Percentiles rank a stretch among this genome's conserved stretches.
Conservation (phyloP, 2,888 invertebrate genomes). For the Alcis repandata region DNA sequence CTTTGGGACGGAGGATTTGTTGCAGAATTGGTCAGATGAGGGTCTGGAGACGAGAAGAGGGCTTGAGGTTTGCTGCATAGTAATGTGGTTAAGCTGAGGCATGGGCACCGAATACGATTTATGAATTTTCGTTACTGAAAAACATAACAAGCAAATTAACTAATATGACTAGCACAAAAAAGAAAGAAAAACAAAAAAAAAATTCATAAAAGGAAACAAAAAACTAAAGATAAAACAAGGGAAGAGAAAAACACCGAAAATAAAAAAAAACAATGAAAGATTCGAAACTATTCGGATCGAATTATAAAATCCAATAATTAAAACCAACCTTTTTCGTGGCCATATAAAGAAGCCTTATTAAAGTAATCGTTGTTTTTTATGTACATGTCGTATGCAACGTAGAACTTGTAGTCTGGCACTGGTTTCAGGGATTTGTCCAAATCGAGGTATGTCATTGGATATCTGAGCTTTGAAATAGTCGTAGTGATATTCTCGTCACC, state of each 20-base stretch:
- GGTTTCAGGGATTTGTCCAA: neutral
- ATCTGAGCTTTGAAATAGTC: slow-evolving; percentile 4
- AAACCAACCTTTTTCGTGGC: neutral
- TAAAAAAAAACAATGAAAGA: too few species aligned
- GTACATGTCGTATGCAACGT: slow-evolving; percentile 3
- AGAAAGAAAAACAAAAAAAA: too few species aligned
- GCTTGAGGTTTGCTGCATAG: slow-evolving; percentile 91
- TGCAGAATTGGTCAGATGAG: slow-evolving; percentile 67
- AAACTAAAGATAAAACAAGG: too few species aligned
- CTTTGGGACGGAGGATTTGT: slow-evolving; percentile 51
- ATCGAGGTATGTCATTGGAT: neutral
- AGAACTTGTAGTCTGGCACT: slow-evolving; percentile 1
- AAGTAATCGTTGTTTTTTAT: neutral
- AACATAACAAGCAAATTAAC: neutral
- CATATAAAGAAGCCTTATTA: neutral
- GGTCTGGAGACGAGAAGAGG: slow-evolving; percentile 90
- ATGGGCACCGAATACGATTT: slow-evolving; percentile 69
- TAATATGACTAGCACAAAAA: too few species aligned
- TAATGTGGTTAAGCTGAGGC: slow-evolving; percentile 95
- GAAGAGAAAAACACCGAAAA: too few species aligned
- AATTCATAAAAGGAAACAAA: too few species aligned
- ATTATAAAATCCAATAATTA: neutral
- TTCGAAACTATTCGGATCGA: neutral
- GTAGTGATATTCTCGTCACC: neutral
- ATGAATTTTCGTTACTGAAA: neutral